phyloP scores from a whole-genome alignment of 2,888 invertebrate species.

The Eudasyphora cyanicolor region DNA sequence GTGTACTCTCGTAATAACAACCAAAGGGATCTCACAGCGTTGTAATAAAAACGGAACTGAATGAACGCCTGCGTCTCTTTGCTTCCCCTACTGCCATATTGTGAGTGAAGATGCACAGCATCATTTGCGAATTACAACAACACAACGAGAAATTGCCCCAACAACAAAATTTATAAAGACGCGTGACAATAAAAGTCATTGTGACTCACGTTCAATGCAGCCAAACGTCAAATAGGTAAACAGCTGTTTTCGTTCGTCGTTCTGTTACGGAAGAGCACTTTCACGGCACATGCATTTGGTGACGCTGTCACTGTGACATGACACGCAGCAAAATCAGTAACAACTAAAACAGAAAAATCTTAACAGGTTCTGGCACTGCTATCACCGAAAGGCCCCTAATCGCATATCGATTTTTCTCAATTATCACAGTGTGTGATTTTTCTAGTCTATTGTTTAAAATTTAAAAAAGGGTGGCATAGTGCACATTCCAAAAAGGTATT shows the following conservation, averaged over 20 bases:
- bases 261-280: not conserved
- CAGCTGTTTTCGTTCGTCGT: not conserved
- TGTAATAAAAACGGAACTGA: too few species aligned
- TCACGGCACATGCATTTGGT: not conserved
- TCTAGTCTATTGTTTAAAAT: too few species aligned
- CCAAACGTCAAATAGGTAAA: not conserved
- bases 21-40: too few species aligned
- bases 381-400: not conserved
- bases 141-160: too few species aligned
- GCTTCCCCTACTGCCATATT: too few species aligned
- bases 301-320: not conserved
- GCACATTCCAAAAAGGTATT: too few species aligned
- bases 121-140: too few species aligned
- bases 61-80: too few species aligned
- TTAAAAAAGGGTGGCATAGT: too few species aligned
- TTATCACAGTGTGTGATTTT: not conserved
- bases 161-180: not conserved
- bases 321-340: not conserved
- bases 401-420: not conserved
- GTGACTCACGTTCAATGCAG: slow-evolving; percentile 29
- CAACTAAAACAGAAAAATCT: too few species aligned
- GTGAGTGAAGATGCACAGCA: too few species aligned
- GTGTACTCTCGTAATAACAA: too few species aligned
- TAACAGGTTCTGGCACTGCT: not conserved
- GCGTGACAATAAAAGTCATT: not conserved